Base-by-base conservation (phyloP, 2,888 invertebrate genomes). In the Agrochola circellaris region DNA sequence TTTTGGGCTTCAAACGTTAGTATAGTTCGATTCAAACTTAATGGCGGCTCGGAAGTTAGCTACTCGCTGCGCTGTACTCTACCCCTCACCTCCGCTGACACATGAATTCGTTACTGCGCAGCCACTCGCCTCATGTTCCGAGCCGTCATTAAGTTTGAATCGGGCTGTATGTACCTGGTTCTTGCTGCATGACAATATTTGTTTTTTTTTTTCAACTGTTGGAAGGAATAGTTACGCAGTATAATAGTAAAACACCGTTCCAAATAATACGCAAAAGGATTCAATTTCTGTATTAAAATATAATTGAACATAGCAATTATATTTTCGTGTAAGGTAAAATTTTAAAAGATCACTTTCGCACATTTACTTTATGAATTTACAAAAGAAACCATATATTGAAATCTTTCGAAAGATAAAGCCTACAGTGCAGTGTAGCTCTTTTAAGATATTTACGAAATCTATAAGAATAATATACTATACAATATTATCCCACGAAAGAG, bases 121-220 rank as follows among this genome's bases (percentile, higher is more conserved):
- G 38, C 38, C 9, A 9, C 38, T 38, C 38, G 38, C 8, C 38
- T 38, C 38, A 38, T 38, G 38, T 38, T 38, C 38, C 38, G 38
- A 38, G 38, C 9, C 38, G 38, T 9, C 38, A 38, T 38, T 38
- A 8, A 38, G 38, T 38, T 38, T 38, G 38, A 38, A 38, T 38
- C 38, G 38, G 38, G 38, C 9, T 38, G 38, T 15, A 48, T 38
- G 38, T 15, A 48, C 38, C 42, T 82, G 15, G n/a, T 51, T 82
- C 20, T 66, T 82, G 17, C 48, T 75, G 75, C 75, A 69, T 75
- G 75, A 26, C 61, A 61, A 75, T 83, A 42, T 42, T 74, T 3
- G 34, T 34, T 34, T 1, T 45, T 11, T 2, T 23, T 58, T 58
- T 58, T 58, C 58, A 34, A 26, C 20, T 42, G 26, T 67, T 34